phyloP scores from a whole-genome alignment of 2,888 invertebrate species.

The Nymphalis polychloros region DNA sequence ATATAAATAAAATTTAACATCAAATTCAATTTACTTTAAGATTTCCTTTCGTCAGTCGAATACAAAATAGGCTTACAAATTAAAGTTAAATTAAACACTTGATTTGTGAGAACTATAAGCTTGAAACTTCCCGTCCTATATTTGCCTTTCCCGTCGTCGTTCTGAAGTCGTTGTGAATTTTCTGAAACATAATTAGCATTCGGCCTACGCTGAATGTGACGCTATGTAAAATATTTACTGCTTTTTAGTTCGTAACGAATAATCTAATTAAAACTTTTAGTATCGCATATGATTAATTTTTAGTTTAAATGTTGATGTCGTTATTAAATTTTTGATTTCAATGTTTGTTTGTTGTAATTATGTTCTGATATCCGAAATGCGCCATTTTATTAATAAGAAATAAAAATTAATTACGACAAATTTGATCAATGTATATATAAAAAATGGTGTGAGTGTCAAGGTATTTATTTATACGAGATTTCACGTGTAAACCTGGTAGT shows the following conservation, averaged over 20 bases:
- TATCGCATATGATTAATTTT: neutral
- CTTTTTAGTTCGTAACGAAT: constrained; percentile 12
- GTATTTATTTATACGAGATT: too few species aligned
- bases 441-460: too few species aligned
- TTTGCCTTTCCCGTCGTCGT: constrained; percentile 21
- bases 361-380: too few species aligned
- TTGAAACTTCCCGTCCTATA: constrained; percentile 23
- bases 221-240: constrained; percentile 20
- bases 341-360: too few species aligned
- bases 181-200: constrained; percentile 33
- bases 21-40: neutral
- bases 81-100: constrained; percentile 12
- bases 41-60: constrained; percentile 6
- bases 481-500: too few species aligned
- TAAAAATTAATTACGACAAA: too few species aligned
- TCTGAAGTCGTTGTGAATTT: constrained; percentile 30
- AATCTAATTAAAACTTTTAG: constrained; percentile 12
- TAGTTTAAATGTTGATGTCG: neutral
- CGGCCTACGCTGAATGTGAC: constrained; percentile 29
- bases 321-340: neutral
- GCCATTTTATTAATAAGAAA: too few species aligned
- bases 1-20: neutral
- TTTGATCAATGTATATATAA: too few species aligned
- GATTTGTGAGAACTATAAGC: constrained; percentile 10
- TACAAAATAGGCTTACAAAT: constrained; percentile 7